phyloP scores from a whole-genome alignment of 2,113 vertebrate genomes.

The Pao palembangensis region DNA sequence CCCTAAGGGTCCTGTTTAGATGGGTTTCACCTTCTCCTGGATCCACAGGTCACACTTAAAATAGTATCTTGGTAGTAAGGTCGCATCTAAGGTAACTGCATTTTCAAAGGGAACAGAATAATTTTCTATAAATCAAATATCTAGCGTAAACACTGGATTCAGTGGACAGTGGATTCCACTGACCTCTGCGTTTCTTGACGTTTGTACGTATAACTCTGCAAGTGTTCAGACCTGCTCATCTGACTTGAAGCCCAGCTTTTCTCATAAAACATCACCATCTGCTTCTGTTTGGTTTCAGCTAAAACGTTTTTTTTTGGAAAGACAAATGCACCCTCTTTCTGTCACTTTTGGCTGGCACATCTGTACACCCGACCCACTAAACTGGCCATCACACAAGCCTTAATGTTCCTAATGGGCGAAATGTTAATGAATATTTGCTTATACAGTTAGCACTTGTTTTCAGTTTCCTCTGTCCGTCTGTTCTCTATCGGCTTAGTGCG shows the following conservation, averaged over 20 bases:
- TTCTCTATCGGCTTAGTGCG: conserved; percentile 49
- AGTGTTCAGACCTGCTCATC: not conserved
- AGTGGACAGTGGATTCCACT: too few relatives aligned
- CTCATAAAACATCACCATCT: not conserved
- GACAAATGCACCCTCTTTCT: conserved; percentile 43
- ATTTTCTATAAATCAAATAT: not conserved
- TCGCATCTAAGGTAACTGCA: not conserved
- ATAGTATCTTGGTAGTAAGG: not conserved
- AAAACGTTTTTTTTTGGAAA: conserved; percentile 38
- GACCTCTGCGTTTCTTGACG: too few relatives aligned
- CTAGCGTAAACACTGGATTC: not conserved
- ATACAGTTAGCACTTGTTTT: conserved; percentile 60
- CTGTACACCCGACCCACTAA: conserved; percentile 27
- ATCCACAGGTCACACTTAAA: conserved; percentile 1
- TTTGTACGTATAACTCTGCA: too few relatives aligned
- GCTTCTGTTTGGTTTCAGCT: conserved; percentile 33
- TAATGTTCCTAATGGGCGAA: conserved; percentile 12
- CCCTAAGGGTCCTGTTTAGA: conserved; percentile 46
- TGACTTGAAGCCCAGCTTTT: not conserved
- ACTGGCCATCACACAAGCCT: conserved; percentile 45
- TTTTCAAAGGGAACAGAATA: not conserved
- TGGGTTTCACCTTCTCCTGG: conserved; percentile 27
- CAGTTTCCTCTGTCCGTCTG: conserved; percentile 53
- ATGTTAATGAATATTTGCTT: conserved; percentile 59
- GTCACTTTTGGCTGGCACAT: conserved; percentile 42